Conservation (phyloP, 2,797 vertebrate species). For the Chaunax sp. region DNA sequence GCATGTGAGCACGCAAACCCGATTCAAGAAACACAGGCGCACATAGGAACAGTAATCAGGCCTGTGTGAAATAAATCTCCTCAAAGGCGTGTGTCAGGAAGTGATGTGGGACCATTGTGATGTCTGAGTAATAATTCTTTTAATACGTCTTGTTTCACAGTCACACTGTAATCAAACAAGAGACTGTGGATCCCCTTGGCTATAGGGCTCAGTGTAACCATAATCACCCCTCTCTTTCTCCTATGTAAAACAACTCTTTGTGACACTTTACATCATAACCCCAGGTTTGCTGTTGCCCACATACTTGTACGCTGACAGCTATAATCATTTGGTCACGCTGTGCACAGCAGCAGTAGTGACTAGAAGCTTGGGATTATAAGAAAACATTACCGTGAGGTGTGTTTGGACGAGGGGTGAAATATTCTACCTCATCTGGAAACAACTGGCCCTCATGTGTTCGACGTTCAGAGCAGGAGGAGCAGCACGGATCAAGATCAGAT, state of each 20-base stretch:
- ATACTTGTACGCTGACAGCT: constrained; percentile 49
- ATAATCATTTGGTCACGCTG: constrained; percentile 37
- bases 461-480: constrained; percentile 21
- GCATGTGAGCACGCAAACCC: constrained; percentile 9
- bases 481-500: constrained; percentile 49
- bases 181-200: constrained; percentile 70
- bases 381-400: constrained; percentile 29
- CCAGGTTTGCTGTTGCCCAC: constrained; percentile 50
- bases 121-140: constrained; percentile 75
- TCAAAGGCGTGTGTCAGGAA: constrained; percentile 65
- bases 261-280: constrained; percentile 72
- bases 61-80: constrained; percentile 71
- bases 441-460: constrained; percentile 41
- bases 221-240: constrained; percentile 56
- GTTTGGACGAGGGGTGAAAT: constrained; percentile 27
- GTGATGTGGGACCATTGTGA: constrained; percentile 70
- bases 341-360: constrained; percentile 23
- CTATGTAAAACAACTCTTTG: constrained; percentile 73
- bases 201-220: constrained; percentile 64
- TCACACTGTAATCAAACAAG: constrained; percentile 79
- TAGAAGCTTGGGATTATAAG: constrained; percentile 29
- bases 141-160: constrained; percentile 75
- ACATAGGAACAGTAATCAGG: constrained; percentile 60
- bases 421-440: constrained; percentile 29
- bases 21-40: constrained; percentile 50